Conservation (phyloP, 2,113 vertebrate genomes). For the Paralichthys olivaceus region DNA sequence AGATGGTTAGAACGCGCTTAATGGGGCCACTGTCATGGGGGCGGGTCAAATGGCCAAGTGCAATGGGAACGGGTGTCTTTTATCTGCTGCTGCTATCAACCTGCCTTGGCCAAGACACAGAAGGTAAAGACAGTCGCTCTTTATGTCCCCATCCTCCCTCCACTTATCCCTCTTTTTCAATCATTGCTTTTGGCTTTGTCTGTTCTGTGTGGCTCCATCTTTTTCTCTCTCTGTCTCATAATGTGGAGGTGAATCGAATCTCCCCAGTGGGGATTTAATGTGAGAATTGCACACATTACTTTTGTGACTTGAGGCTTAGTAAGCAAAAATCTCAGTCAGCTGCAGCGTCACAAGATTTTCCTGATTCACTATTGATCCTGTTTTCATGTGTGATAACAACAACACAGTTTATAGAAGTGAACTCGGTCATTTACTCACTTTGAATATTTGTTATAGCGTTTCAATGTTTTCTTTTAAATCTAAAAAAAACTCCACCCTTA, state of each 20-base stretch:
- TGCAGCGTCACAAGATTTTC: not conserved
- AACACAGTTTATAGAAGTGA: not conserved
- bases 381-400: not conserved
- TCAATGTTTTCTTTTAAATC: too few relatives aligned
- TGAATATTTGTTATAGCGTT: not conserved
- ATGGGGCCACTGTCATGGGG: constrained; percentile 53
- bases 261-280: not conserved
- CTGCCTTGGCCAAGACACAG: constrained; percentile 73
- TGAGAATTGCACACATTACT: not conserved
- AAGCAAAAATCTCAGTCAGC: not conserved
- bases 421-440: not conserved
- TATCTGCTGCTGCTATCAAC: constrained; percentile 73
- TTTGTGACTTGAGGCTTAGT: not conserved
- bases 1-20: constrained; percentile 62
- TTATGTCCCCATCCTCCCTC: not conserved
- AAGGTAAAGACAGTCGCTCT: constrained; percentile 62
- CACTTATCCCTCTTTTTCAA: not conserved
- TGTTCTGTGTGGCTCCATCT: not conserved
- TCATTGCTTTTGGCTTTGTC: not conserved
- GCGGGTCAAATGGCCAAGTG: constrained; percentile 60
- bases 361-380: constrained; percentile 5
- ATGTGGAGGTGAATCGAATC: not conserved
- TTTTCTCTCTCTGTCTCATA: not conserved
- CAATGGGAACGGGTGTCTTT: constrained; percentile 64
- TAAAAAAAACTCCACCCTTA: too few relatives aligned